phyloP scores from a whole-genome alignment of 2,888 invertebrate species.

The Galerucella calmariensis region DNA sequence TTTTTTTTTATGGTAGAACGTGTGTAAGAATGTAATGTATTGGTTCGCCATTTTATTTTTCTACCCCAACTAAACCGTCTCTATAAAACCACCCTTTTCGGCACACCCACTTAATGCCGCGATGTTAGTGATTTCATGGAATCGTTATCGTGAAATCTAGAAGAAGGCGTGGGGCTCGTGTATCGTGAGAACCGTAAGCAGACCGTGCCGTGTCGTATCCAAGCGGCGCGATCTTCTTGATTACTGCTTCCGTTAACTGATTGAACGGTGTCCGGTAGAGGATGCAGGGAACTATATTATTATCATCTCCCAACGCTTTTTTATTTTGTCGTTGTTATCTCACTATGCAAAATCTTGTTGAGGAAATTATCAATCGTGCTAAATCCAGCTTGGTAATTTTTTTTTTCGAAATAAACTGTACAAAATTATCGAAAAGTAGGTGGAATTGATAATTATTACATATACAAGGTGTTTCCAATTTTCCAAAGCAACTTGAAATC shows the following conservation, averaged over 20 bases:
- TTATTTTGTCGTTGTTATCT: not conserved
- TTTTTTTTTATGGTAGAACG: constrained; percentile 21
- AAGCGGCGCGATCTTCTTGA: constrained; percentile 54
- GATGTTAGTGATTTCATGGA: not conserved
- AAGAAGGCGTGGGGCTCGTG: constrained; percentile 63
- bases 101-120: not conserved
- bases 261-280: constrained; percentile 52
- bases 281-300: constrained; percentile 11
- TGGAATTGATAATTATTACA: too few species aligned
- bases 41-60: too few species aligned
- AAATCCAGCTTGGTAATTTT: too few species aligned
- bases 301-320: not conserved
- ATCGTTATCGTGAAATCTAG: constrained; percentile 38
- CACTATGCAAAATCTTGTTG: not conserved
- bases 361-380: too few species aligned
- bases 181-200: constrained; percentile 62
- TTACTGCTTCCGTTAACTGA: constrained; percentile 62
- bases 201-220: constrained; percentile 51
- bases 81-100: not conserved
- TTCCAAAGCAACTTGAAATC: too few species aligned
- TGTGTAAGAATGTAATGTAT: not conserved
- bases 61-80: not conserved
- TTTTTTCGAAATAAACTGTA: too few species aligned
- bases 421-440: too few species aligned
- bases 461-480: too few species aligned